Conservation (phyloP, 2,113 vertebrate genomes). For the Protobothrops mucrosquamatus region DNA sequence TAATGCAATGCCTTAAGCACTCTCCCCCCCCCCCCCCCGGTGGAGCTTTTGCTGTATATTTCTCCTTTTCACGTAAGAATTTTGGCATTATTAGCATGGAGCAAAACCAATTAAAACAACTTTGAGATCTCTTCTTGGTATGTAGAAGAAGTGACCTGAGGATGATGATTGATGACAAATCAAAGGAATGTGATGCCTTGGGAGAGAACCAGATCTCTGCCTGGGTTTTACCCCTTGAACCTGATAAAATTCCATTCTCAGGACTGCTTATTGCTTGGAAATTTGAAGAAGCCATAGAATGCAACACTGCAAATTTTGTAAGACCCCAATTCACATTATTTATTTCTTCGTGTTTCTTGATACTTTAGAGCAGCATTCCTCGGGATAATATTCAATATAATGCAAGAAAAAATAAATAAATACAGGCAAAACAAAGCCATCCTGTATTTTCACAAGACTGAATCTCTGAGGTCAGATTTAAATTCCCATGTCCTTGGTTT, state of each 20-base stretch:
- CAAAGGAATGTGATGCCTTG: not conserved
- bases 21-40: not conserved
- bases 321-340: not conserved
- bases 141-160: slow-evolving; percentile 10
- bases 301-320: not conserved
- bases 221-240: not conserved
- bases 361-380: not conserved
- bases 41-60: not conserved
- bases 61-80: not conserved
- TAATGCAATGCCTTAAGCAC: not conserved
- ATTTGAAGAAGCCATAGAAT: not conserved
- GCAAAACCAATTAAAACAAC: not conserved
- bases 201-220: not conserved
- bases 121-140: not conserved
- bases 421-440: not conserved
- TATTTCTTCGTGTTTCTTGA: not conserved
- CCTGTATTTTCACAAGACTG: not conserved
- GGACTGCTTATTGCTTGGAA: not conserved
- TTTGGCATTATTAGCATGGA: not conserved
- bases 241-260: not conserved
- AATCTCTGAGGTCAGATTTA: not conserved
- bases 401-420: not conserved
- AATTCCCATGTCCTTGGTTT: not conserved
- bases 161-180: slow-evolving; percentile 12
- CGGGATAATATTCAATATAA: not conserved